Evolutionary conservation across 2,113 vertebrate genomes (phyloP).

Genomic region (Parotia lawesii): DNA sequence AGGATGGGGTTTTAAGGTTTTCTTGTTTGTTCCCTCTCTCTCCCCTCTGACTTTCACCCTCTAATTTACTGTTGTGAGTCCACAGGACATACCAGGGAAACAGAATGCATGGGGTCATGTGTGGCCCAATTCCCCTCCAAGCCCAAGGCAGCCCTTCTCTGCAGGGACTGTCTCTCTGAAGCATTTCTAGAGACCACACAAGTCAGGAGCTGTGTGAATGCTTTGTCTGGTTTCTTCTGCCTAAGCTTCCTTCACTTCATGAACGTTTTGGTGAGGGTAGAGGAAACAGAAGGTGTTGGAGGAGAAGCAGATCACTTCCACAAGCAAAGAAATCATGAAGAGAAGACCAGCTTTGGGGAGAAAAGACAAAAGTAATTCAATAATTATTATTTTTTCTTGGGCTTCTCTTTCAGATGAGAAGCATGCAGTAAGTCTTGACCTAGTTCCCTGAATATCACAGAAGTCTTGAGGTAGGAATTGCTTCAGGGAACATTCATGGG

Average conservation of each 20-base stretch:
- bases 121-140: fast-evolving
- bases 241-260: neutral
- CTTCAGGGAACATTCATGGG: neutral
- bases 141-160: neutral
- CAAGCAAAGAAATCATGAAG: neutral
- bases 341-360: neutral
- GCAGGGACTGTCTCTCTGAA: neutral
- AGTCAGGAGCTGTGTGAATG: neutral
- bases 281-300: neutral
- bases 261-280: neutral
- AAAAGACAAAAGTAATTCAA: neutral
- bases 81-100: neutral
- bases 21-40: neutral
- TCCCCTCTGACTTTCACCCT: neutral
- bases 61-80: neutral
- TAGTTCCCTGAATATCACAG: neutral
- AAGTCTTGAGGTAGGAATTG: neutral
- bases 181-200: neutral
- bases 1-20: neutral
- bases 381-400: neutral
- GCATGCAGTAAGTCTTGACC: neutral
- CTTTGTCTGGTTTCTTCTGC: neutral
- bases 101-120: neutral
- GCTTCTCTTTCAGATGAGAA: neutral
- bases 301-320: neutral